A percentile compares a stretch with the other conserved stretches of the same genome.
Evolutionary conservation across 2,888 invertebrate species (phyloP).

Genomic region (Apamea epomidion): DNA sequence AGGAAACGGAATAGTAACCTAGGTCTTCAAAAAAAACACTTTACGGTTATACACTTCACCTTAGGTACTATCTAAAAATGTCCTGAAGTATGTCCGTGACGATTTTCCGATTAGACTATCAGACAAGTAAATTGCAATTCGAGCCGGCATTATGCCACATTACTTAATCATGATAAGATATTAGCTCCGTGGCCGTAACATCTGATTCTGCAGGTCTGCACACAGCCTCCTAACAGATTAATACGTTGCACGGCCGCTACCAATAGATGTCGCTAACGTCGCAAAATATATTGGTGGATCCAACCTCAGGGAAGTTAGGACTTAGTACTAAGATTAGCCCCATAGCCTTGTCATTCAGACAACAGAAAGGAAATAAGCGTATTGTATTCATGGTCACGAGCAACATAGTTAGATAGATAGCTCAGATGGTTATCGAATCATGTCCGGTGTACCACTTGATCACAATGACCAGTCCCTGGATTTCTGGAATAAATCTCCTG

Average conservation of each 20-base stretch:
- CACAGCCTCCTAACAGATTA: slow-evolving; percentile 2
- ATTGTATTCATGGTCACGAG: neutral
- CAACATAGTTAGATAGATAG: neutral
- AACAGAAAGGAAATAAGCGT: neutral
- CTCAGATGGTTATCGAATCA: neutral
- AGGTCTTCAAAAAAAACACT: slow-evolving; percentile 5
- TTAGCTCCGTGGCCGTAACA: slow-evolving; percentile 3
- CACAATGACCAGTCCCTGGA: neutral
- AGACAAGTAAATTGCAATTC: slow-evolving; percentile 60
- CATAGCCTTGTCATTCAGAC: neutral
- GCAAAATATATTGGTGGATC: neutral
- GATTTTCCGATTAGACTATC: slow-evolving; percentile 42
- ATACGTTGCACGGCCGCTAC: neutral
- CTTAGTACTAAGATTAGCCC: neutral
- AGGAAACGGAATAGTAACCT: neutral
- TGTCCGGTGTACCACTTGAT: neutral
- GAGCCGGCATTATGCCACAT: slow-evolving; percentile 53
- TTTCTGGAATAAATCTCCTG: neutral
- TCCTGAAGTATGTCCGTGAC: slow-evolving; percentile 10
- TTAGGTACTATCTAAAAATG: neutral
- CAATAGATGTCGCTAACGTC: slow-evolving; percentile 36
- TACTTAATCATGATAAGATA: slow-evolving; percentile 45
- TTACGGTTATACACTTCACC: neutral
- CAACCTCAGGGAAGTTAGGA: neutral
- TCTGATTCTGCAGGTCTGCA: neutral